Evolutionary conservation across 2,113 vertebrate genomes (phyloP).

Genomic region (Eretmochelys imbricata): DNA sequence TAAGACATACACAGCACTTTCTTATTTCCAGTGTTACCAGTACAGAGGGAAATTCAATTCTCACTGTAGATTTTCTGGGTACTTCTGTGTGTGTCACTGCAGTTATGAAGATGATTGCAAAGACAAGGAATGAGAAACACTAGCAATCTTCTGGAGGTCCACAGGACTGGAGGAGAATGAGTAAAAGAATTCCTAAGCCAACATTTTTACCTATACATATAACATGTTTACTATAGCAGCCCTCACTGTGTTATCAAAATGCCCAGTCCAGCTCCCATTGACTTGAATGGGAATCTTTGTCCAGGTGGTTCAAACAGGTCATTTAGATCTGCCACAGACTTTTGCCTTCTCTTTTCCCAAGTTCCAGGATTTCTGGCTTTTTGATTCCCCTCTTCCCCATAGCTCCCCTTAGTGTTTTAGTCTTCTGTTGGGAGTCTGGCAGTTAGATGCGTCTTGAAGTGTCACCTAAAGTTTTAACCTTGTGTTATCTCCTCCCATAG

Average conservation of each 20-base stretch:
- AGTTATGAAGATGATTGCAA: not conserved
- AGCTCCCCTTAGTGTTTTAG: not conserved
- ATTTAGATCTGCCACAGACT: not conserved
- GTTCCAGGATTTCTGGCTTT: not conserved
- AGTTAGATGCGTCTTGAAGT: not conserved
- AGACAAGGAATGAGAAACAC: not conserved
- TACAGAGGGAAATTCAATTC: not conserved
- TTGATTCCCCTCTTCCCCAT: not conserved
- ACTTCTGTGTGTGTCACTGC: not conserved
- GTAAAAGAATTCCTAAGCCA: too few relatives aligned
- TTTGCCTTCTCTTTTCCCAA: not conserved
- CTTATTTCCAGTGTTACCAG: slow-evolving; percentile 15
- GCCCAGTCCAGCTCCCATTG: too few relatives aligned
- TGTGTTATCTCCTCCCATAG: not conserved
- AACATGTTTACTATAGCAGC: too few relatives aligned
- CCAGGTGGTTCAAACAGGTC: too few relatives aligned
- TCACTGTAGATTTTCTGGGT: not conserved
- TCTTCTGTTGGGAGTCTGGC: too few relatives aligned
- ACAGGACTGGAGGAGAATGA: not conserved
- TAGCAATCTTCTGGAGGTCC: not conserved
- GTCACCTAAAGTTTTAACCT: not conserved
- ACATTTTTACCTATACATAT: too few relatives aligned
- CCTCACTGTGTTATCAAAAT: too few relatives aligned
- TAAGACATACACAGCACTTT: not conserved
- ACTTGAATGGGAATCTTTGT: too few relatives aligned